phyloP scores from a whole-genome alignment of 2,113 vertebrate genomes.

The Notiomystis cincta region DNA sequence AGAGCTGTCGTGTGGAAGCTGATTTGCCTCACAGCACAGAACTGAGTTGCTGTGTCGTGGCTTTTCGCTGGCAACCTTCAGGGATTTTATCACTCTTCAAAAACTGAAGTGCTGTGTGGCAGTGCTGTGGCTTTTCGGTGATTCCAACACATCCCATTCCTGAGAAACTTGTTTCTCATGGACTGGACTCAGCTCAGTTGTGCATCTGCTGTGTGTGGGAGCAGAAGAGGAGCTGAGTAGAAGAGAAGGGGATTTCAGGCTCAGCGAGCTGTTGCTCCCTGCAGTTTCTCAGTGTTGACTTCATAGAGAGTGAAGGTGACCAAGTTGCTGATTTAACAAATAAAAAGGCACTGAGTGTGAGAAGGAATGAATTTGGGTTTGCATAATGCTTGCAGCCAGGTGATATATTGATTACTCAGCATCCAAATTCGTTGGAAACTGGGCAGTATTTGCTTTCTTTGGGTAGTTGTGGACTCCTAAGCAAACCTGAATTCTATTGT shows the following conservation, averaged over 20 bases:
- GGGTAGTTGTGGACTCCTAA: not conserved
- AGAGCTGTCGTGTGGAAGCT: not conserved
- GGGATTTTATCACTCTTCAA: not conserved
- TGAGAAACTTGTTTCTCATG: not conserved
- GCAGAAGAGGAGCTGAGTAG: not conserved
- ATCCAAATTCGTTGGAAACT: not conserved
- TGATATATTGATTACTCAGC: not conserved
- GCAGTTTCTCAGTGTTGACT: not conserved
- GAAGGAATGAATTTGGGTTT: not conserved
- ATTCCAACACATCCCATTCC: fast-evolving
- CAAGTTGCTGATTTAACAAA: not conserved
- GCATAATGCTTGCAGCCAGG: not conserved
- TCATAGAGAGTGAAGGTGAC: not conserved
- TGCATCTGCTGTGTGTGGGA: not conserved
- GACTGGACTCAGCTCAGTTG: not conserved
- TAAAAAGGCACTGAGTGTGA: not conserved
- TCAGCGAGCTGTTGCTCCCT: not conserved
- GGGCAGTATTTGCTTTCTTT: not conserved
- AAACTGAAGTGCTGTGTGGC: not conserved
- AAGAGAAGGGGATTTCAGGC: not conserved
- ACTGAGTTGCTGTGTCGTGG: not conserved
- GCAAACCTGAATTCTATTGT: not conserved
- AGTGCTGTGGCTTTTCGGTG: not conserved
- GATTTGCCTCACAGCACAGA: not conserved
- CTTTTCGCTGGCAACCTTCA: not conserved